Percentiles rank a stretch among this genome's conserved stretches.
Evolutionary conservation across 1,140 invertebrate genomes (phyloP).

Genomic region (Anthonomus grandis): DNA sequence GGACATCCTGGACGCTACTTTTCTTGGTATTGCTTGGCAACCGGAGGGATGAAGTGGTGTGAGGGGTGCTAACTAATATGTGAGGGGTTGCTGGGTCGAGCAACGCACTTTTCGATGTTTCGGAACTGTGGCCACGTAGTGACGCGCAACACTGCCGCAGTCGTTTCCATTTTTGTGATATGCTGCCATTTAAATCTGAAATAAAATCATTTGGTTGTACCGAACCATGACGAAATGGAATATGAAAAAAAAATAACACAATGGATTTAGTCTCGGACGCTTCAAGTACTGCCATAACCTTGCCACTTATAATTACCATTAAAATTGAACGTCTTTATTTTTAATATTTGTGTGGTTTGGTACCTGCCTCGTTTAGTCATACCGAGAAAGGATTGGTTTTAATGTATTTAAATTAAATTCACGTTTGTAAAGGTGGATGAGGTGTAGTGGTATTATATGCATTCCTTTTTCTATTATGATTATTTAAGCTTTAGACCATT

Average conservation of each 20-base stretch:
- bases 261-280: neutral
- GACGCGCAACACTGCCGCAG: constrained; percentile 64
- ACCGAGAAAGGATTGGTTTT: constrained; percentile 44
- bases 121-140: constrained; percentile 54
- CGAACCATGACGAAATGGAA: neutral
- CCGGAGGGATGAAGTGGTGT: constrained; percentile 52
- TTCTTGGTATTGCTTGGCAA: constrained; percentile 56
- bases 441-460: no score
- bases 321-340: constrained; percentile 15
- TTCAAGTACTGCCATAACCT: constrained; percentile 8
- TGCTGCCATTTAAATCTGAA: constrained; percentile 71
- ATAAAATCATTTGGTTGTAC: constrained; percentile 34
- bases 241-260: neutral
- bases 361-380: constrained; percentile 7
- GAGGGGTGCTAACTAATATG: constrained; percentile 44
- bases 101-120: constrained; percentile 50
- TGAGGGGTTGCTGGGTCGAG: constrained; percentile 46
- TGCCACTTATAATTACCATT: constrained; percentile 15
- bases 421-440: constrained; percentile 6
- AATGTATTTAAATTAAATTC: constrained; percentile 41
- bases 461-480: no score
- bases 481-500: no score
- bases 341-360: constrained; percentile 11
- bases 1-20: constrained; percentile 58
- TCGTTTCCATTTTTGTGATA: constrained; percentile 69